Evolutionary conservation across 2,888 invertebrate genomes (phyloP), one percentile per base, ranked within the genome.

Genomic region (Drosophila borealis): DNA sequence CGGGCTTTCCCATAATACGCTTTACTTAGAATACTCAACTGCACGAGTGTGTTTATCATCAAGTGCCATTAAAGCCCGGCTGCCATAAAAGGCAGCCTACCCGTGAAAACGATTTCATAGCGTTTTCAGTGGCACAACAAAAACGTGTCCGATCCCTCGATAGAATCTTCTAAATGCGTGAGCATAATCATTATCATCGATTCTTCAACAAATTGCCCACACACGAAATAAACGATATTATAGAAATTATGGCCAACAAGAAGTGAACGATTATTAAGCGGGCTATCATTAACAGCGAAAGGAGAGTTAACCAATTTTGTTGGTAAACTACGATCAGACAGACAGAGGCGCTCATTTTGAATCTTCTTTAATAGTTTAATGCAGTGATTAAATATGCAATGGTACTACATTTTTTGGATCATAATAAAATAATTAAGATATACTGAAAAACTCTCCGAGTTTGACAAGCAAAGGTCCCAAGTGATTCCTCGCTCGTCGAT

Each of bases 21-120:
- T 37, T 6, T 29, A 41, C 57, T 57, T 39, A 55, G 4, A 67
- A 29, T 19, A 10, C 44, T 17, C 10, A 39, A 19, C 41, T 21
- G 42, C n/a, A 6, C 4, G 37, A 50, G 19, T 9, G 14, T 44
- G 44, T 53, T 39, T 54, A n/a, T 17, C 19, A 14, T 66, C 44
- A 21, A 74, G 74, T 44, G 61, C n/a, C 65, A 61, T 74, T 59
- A 33, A 44, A 57, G 42, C 33, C 34, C 41, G 49, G 21, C 39
- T 45, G 45, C 25, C 68, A 50, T 49, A 50, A 33, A 69, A 42
- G 70, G 34, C 39, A 44, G 54, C 42, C 54, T 37, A 53, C 11
- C 39, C 29, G 14, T 56, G 29, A 44, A 65, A 61, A 25, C 19
- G 11, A n/a, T 65, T 53, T 39, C 36, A 25, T 21, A 8, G 49